phyloP scores from a whole-genome alignment of 2,888 invertebrate species.

The Gastrophysa polygoni region DNA sequence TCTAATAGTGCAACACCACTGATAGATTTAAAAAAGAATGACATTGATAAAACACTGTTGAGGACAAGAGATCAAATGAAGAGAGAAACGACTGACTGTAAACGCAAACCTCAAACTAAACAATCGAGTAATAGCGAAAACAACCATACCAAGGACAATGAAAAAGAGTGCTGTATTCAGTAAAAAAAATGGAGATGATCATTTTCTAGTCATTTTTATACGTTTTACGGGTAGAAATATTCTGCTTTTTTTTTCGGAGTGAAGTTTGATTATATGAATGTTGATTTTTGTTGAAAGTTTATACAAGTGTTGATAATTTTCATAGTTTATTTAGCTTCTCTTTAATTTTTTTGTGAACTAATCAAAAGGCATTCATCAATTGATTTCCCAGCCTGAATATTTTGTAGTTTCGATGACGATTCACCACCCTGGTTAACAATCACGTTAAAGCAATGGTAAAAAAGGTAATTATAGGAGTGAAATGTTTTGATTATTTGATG shows the following conservation, averaged over 20 bases:
- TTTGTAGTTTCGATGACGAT: slow-evolving; percentile 40
- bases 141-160: slow-evolving; percentile 40
- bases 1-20: slow-evolving; percentile 43
- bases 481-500: slow-evolving; percentile 38
- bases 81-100: slow-evolving; percentile 41
- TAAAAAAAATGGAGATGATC: slow-evolving; percentile 43
- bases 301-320: slow-evolving; percentile 36
- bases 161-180: slow-evolving; percentile 53
- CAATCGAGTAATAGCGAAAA: slow-evolving; percentile 31
- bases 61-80: slow-evolving; percentile 32
- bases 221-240: slow-evolving; percentile 49
- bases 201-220: slow-evolving; percentile 53
- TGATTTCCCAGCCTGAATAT: slow-evolving; percentile 35
- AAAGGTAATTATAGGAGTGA: slow-evolving; percentile 56
- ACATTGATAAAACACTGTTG: too few relatives aligned
- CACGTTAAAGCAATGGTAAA: slow-evolving; percentile 58
- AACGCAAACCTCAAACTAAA: slow-evolving; percentile 39
- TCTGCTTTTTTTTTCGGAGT: slow-evolving; percentile 43
- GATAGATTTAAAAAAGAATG: slow-evolving; percentile 34
- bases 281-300: slow-evolving; percentile 47
- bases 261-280: slow-evolving; percentile 35
- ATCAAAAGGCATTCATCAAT: slow-evolving; percentile 50
- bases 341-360: slow-evolving; percentile 31
- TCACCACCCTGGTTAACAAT: slow-evolving; percentile 51
- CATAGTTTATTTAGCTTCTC: slow-evolving; percentile 31